Conservation (phyloP, 2,797 vertebrate species). For the Pseudochromis fuscus region DNA sequence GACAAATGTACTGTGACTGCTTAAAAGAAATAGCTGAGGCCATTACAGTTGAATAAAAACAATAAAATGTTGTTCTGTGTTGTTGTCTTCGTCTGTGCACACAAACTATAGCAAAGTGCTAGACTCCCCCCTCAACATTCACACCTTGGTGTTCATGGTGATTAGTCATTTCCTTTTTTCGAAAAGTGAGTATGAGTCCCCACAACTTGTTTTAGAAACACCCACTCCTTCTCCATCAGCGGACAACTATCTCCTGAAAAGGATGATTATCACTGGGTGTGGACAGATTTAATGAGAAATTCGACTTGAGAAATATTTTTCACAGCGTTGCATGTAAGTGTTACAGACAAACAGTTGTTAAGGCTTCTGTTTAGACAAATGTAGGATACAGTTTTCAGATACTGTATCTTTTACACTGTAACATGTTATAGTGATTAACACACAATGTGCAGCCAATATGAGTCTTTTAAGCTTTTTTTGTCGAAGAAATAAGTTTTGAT, state of each 20-base stretch:
- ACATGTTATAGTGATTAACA: not conserved
- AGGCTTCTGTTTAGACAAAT: not conserved
- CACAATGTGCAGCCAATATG: too few species aligned
- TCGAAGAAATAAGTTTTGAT: not conserved
- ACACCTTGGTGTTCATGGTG: constrained; percentile 57
- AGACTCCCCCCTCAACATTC: constrained; percentile 48
- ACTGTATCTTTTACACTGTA: not conserved
- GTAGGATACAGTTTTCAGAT: not conserved
- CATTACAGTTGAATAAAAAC: constrained; percentile 77
- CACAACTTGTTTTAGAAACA: constrained; percentile 36
- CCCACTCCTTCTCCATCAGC: not conserved
- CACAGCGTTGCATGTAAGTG: not conserved
- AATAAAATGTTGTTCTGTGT: constrained; percentile 56
- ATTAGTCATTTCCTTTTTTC: constrained; percentile 72
- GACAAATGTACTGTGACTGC: constrained; percentile 88
- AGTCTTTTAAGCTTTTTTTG: constrained; percentile 5
- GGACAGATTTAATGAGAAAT: constrained; percentile 2
- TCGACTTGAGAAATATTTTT: constrained; percentile 4
- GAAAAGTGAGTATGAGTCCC: constrained; percentile 53
- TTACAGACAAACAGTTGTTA: not conserved
- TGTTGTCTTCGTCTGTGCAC: constrained; percentile 13
- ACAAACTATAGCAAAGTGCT: constrained; percentile 51
- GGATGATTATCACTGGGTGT: constrained; percentile 1
- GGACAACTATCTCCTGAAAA: constrained; percentile 16
- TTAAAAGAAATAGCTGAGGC: constrained; percentile 82